Evolutionary conservation across 2,113 vertebrate genomes (phyloP).

Genomic region (Cettia cetti): DNA sequence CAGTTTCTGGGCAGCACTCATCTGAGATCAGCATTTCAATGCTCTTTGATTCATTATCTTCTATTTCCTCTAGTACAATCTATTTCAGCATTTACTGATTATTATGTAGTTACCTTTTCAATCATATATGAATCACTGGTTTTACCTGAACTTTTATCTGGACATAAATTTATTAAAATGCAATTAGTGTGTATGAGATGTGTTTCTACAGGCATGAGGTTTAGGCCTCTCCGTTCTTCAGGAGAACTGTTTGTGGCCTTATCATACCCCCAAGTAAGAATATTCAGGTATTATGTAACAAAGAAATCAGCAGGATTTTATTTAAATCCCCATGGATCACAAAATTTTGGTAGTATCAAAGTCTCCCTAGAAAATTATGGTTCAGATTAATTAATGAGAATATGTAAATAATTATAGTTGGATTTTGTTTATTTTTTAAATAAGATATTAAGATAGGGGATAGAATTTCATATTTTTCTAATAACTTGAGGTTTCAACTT

Average conservation of each 20-base stretch:
- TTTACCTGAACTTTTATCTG: background rate
- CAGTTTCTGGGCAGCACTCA: background rate
- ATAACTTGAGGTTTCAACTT: background rate
- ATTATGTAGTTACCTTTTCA: background rate
- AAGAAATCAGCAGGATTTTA: background rate
- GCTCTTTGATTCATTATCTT: background rate
- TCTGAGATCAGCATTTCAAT: background rate
- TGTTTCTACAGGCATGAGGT: background rate
- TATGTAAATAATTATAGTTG: background rate
- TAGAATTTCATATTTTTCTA: background rate
- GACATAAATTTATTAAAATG: background rate
- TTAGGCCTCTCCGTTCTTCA: background rate
- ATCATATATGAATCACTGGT: background rate
- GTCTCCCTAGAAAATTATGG: background rate
- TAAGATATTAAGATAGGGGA: background rate
- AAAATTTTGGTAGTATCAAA: background rate
- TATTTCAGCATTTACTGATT: background rate
- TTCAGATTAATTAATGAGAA: background rate
- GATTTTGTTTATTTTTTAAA: background rate
- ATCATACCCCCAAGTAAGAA: background rate
- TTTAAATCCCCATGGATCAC: rapidly evolving
- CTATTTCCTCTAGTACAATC: background rate
- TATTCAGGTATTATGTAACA: background rate
- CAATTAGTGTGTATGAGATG: background rate
- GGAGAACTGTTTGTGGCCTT: background rate